These are phyloP conservation scores for Eilema depressum DNA, from an alignment of 2,888 invertebrate genomes.

Conservation along the genomic window DNA sequence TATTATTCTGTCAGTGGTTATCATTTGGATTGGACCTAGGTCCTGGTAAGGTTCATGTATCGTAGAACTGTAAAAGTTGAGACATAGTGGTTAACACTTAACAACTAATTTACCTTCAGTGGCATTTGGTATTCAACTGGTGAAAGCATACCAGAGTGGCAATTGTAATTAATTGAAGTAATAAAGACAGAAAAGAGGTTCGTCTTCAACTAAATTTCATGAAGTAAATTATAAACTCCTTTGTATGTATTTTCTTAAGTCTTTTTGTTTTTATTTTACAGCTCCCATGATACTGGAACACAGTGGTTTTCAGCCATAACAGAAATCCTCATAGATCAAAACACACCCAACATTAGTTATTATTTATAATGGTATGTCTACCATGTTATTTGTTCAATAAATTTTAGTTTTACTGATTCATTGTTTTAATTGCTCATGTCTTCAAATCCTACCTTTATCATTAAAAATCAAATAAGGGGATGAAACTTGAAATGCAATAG, in stretches of 20 bases:
- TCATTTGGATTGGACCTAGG: background rate
- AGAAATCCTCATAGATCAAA: constrained; percentile 5
- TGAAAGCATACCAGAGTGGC: constrained; percentile 32
- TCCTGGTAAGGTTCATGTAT: background rate
- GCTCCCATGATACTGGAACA: constrained; percentile 80
- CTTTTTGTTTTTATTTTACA: constrained; percentile 54
- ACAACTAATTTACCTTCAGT: constrained; percentile 50
- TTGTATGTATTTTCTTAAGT: background rate
- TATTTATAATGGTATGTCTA: background rate
- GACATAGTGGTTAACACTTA: background rate
- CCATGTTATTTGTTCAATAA: constrained; percentile 17
- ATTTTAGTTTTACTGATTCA: constrained; percentile 16
- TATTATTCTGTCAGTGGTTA: background rate
- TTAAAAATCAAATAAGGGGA: too few relatives aligned
- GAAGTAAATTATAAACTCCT: background rate
- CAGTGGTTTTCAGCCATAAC: constrained; percentile 63
- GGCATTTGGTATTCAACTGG: constrained; percentile 50
- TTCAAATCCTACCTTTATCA: too few relatives aligned
- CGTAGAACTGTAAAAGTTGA: background rate
- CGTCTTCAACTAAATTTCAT: constrained; percentile 12
- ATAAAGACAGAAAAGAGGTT: constrained; percentile 25
- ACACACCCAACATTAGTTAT: constrained; percentile 5
- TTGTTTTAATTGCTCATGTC: background rate
- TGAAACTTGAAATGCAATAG: too few relatives aligned
- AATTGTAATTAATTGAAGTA: constrained; percentile 34